These are phyloP conservation scores for Andrena chrysosceles DNA, from an alignment of 2,888 invertebrate species.

Conservation along the genomic window DNA sequence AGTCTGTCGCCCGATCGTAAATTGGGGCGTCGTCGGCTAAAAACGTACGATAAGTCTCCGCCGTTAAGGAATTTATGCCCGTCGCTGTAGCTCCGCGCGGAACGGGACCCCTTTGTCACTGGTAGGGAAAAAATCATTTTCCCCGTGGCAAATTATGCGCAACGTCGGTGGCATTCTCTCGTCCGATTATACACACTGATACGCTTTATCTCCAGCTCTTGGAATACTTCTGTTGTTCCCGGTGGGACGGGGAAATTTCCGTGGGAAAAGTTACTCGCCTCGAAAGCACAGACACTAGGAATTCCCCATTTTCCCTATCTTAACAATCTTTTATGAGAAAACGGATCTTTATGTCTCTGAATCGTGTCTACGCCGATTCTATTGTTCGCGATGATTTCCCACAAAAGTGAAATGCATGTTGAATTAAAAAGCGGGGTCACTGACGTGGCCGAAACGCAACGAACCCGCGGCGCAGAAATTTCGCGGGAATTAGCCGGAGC, in stretches of 20 bases:
- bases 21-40: slow-evolving; percentile 30
- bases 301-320: too few relatives aligned
- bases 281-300: too few relatives aligned
- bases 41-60: slow-evolving; percentile 30
- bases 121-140: slow-evolving; percentile 32
- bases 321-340: too few relatives aligned
- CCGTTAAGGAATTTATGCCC: slow-evolving; percentile 39
- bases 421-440: not conserved
- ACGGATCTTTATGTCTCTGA: too few relatives aligned
- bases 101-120: slow-evolving; percentile 22
- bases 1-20: slow-evolving; percentile 20
- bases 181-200: not conserved
- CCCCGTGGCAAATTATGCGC: not conserved
- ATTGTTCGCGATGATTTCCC: too few relatives aligned
- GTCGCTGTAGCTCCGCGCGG: not conserved
- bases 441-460: not conserved
- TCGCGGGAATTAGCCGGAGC: not conserved
- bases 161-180: not conserved
- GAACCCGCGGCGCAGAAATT: slow-evolving; percentile 10
- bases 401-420: too few relatives aligned
- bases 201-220: not conserved
- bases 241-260: too few relatives aligned
- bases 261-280: too few relatives aligned
- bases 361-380: too few relatives aligned
- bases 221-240: too few relatives aligned